Evolutionary conservation across 2,113 vertebrate species (phyloP).

Genomic region (Sciurus niger): DNA sequence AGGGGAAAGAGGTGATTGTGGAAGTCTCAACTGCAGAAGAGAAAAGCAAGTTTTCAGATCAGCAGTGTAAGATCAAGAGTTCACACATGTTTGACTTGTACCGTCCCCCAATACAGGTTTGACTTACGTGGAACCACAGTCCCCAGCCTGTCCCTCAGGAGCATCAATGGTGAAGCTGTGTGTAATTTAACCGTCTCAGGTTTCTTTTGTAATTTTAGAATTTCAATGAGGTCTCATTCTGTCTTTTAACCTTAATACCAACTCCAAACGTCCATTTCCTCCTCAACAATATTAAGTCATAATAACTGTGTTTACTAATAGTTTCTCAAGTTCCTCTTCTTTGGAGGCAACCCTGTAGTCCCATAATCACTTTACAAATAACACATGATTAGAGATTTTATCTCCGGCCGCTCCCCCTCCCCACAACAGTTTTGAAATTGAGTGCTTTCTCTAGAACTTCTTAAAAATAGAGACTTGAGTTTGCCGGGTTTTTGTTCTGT

Average conservation of each 20-base stretch:
- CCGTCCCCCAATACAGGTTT: neutral
- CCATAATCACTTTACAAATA: constrained; percentile 31
- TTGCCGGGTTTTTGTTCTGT: neutral
- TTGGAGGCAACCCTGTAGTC: neutral
- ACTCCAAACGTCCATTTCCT: constrained; percentile 48
- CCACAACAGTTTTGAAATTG: neutral
- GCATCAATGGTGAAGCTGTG: neutral
- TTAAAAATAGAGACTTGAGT: neutral
- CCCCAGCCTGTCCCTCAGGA: rapidly evolving
- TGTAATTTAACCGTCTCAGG: neutral
- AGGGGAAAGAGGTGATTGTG: neutral
- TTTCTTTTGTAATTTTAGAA: neutral
- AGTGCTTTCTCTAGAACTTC: constrained; percentile 1
- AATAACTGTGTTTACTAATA: constrained; percentile 18
- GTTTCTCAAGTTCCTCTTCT: constrained; percentile 41
- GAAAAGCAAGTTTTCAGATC: neutral
- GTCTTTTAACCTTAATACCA: neutral
- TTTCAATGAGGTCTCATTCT: neutral
- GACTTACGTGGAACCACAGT: neutral
- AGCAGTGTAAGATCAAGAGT: neutral
- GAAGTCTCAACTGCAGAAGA: neutral
- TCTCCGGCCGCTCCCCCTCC: neutral
- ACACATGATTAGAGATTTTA: neutral
- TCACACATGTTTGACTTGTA: neutral
- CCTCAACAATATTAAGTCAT: neutral